Evolutionary conservation across 2,797 vertebrate species (phyloP).

Genomic region (Gambelia wislizenii): DNA sequence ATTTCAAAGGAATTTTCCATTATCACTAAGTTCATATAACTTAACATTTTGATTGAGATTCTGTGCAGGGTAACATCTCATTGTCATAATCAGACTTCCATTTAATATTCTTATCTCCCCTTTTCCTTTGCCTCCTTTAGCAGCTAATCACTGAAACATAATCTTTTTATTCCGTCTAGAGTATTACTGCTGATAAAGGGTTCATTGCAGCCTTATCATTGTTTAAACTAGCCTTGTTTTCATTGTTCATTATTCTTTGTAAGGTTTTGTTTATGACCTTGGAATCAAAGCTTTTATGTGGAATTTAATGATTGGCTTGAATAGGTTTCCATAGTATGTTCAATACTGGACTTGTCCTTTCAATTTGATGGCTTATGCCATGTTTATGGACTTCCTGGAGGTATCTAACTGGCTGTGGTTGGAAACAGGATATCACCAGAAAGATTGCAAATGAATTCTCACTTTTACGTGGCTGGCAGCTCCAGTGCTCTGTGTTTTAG

Average conservation of each 20-base stretch:
- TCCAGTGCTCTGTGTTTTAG: no score
- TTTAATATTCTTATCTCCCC: not conserved
- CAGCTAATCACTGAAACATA: not conserved
- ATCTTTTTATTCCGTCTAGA: conserved; percentile 12
- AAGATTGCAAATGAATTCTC: not conserved
- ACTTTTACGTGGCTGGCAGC: not conserved
- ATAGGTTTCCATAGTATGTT: not conserved
- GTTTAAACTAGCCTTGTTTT: not conserved
- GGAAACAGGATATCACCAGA: not conserved
- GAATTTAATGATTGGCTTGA: not conserved
- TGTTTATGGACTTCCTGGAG: not conserved
- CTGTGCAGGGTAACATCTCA: not conserved
- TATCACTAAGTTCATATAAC: not conserved
- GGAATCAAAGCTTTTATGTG: not conserved
- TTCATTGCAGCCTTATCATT: not conserved
- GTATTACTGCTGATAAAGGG: conserved; percentile 23
- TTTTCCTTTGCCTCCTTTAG: not conserved
- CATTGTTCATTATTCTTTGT: not conserved
- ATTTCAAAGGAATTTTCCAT: conserved; percentile 23
- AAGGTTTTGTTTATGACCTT: not conserved
- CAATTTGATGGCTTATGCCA: not conserved
- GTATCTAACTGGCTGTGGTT: not conserved
- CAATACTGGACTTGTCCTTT: not conserved
- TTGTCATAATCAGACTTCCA: not conserved
- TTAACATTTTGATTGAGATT: not conserved